Evolutionary conservation across 1,140 invertebrate genomes (phyloP).

Genomic region (Cyphomyrmex costatus): DNA sequence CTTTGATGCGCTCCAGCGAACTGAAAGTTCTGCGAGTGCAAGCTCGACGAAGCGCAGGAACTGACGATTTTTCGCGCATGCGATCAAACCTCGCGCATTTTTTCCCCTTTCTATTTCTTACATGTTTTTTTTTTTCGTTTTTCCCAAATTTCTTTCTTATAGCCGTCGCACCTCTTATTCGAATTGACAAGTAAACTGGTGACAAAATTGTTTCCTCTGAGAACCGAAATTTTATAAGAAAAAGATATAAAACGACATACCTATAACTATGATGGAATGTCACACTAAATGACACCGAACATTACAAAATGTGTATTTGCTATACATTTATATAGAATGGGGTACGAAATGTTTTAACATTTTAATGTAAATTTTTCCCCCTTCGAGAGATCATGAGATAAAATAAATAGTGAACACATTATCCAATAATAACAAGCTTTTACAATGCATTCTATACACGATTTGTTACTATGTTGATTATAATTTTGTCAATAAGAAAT

Average conservation of each 20-base stretch:
- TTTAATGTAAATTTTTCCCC: not conserved
- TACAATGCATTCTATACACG: not conserved
- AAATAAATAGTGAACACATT: not conserved
- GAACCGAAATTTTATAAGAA: not conserved
- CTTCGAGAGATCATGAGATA: not conserved
- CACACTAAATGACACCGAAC: not conserved
- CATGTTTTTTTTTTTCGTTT: not conserved
- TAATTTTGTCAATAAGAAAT: not conserved
- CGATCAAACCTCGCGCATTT: conserved; percentile 47
- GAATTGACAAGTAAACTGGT: conserved; percentile 25
- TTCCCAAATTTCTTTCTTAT: conserved; percentile 14
- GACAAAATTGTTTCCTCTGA: not conserved
- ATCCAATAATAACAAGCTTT: conserved; percentile 7
- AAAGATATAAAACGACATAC: not conserved
- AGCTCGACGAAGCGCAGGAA: conserved; percentile 53
- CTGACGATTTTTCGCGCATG: conserved; percentile 46
- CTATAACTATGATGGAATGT: not conserved
- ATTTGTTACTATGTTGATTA: no score
- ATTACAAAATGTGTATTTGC: not conserved
- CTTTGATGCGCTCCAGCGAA: conserved; percentile 66
- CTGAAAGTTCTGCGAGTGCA: conserved; percentile 63
- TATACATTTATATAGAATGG: not conserved
- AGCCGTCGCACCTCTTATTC: not conserved
- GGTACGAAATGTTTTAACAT: not conserved
- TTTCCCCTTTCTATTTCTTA: conserved; percentile 17